Base-by-base conservation (phyloP, 2,797 vertebrate genomes). In the Anabacerthia variegaticeps region DNA sequence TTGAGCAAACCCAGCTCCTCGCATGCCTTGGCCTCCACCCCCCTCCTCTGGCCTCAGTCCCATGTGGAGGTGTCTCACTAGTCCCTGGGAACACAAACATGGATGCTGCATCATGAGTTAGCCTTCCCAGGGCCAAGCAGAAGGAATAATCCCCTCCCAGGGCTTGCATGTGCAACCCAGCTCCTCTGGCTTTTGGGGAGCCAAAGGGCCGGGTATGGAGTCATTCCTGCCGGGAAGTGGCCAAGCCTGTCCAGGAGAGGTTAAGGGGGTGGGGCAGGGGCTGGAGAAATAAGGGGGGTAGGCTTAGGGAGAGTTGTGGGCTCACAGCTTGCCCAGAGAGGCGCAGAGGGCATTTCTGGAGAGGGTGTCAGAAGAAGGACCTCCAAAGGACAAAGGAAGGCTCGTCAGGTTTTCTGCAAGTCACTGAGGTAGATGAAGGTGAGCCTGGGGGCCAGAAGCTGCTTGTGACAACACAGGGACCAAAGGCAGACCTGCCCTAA, bases 131-230 rank as follows among this genome's bases (percentile, higher is more conserved):
- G 12, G 36, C 21, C 44, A 59, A 19, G 19, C 10, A 84, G 52
- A 68, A 44, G 66, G 49, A 69, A 73, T 73, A 65, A 89, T 61
- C 28, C 44, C 21, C 36, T 54, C 24, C 32, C 12, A 9, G 80
- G 34, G 1, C 44, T 43, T 32, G 24, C 24, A 14, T 48, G 49
- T 69, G 78, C 26, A 43, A 55, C 5, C 6, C 28, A 3, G 43
- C 44, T 76, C 12, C 46, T 66, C 17, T 27, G 37, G 10, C 21
- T 28, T 13, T 26, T 58, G 34, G 12, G 13, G 18, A 52, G 12
- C 5, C 0, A 0, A 10, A 66, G 34, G 24, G 46, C n/a, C 14
- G 3, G 80, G 11, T 3, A 1, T 85, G 62, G 62, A 34, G 12
- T 30, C 76, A 75, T 30, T 68, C 58, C 23, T 26, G n/a, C 27